These are phyloP conservation scores for Tachysurus fulvidraco DNA, from an alignment of 2,113 vertebrate genomes.

Conservation along the genomic window DNA sequence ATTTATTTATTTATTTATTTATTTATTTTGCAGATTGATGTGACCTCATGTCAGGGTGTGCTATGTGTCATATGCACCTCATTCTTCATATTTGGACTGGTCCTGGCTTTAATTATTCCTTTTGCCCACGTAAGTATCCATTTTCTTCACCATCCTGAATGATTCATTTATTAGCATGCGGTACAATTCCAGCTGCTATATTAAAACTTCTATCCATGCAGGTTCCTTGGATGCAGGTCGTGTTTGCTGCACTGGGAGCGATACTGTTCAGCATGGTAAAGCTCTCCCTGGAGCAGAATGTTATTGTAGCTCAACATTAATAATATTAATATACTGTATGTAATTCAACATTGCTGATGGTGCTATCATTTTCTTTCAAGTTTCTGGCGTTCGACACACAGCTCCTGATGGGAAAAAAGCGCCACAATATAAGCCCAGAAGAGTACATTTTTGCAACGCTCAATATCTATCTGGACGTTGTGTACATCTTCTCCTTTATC, in stretches of 20 bases:
- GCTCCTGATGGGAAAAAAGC: conserved; percentile 87
- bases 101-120: conserved; percentile 80
- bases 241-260: conserved; percentile 83
- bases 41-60: conserved; percentile 86
- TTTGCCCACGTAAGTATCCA: conserved; percentile 82
- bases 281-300: conserved; percentile 12
- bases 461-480: conserved; percentile 90
- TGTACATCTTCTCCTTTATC: conserved; percentile 93
- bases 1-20: background rate
- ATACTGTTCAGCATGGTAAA: conserved; percentile 89
- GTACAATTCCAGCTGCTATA: background rate
- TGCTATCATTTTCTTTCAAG: conserved; percentile 62
- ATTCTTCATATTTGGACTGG: conserved; percentile 82
- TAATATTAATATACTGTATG: background rate
- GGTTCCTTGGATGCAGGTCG: conserved; percentile 86
- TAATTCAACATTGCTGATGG: background rate
- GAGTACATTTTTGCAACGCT: conserved; percentile 95
- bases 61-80: conserved; percentile 84
- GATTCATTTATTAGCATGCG: background rate
- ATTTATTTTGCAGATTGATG: conserved; percentile 82
- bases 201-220: conserved; percentile 49
- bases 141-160: background rate
- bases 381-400: conserved; percentile 94
- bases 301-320: background rate
- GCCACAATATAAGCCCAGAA: conserved; percentile 85